phyloP scores from a whole-genome alignment of 2,888 invertebrate species.

The Candidula unifasciata region DNA sequence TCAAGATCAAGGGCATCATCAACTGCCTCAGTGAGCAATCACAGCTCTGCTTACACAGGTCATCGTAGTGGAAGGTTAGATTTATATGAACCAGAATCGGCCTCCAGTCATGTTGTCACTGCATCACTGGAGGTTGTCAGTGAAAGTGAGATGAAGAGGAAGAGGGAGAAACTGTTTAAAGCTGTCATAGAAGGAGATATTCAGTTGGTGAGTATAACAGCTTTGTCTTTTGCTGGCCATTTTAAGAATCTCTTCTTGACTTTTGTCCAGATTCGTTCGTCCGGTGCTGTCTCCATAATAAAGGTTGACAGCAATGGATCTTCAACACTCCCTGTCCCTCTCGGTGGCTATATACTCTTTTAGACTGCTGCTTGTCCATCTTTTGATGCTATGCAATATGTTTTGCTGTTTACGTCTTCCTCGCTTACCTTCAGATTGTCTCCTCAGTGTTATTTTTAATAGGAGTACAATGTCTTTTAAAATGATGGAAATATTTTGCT shows the following conservation, averaged over 20 bases:
- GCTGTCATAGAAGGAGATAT: conserved; percentile 73
- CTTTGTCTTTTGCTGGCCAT: neutral
- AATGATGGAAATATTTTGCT: no score
- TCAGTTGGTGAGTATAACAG: conserved; percentile 66
- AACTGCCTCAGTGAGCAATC: neutral
- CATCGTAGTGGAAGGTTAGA: conserved; percentile 5
- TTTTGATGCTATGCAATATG: no score
- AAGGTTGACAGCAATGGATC: no score
- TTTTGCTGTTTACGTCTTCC: no score
- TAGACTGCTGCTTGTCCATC: no score
- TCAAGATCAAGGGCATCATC: conserved; percentile 35
- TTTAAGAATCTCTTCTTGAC: neutral
- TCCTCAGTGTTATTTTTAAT: no score
- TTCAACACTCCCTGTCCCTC: no score
- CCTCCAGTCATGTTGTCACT: conserved; percentile 47
- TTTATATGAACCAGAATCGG: conserved; percentile 23
- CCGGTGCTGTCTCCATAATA: no score
- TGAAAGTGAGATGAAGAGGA: conserved; percentile 55
- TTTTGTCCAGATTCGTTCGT: no score
- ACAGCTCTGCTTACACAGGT: neutral
- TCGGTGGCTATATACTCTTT: no score
- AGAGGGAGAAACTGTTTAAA: conserved; percentile 70
- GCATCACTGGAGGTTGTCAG: conserved; percentile 63
- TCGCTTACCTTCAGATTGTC: no score
- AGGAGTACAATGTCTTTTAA: no score